Evolutionary conservation across 2,888 invertebrate genomes (phyloP).

Genomic region (Melinopterus prodromus): DNA sequence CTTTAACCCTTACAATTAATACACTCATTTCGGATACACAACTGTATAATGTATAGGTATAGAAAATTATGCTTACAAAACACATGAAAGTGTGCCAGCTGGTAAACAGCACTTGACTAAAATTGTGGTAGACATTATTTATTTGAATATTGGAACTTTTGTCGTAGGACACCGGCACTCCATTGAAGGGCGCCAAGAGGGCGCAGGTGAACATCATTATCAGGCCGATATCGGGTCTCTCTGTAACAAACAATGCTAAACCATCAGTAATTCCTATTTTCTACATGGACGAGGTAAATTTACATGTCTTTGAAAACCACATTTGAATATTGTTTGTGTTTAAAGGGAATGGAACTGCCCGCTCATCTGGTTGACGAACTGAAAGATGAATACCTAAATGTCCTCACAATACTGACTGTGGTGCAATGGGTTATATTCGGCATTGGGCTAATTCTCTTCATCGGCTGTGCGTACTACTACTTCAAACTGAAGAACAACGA

Average conservation of each 20-base stretch:
- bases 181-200: constrained; percentile 69
- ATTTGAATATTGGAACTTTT: background rate
- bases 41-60: too few species aligned
- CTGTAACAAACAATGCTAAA: constrained; percentile 24
- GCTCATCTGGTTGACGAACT: constrained; percentile 64
- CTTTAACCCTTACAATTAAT: too few species aligned
- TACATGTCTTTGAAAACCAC: background rate
- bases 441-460: constrained; percentile 50
- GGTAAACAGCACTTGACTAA: too few species aligned
- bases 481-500: background rate
- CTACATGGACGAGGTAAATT: background rate
- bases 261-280: background rate
- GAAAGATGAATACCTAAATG: constrained; percentile 61
- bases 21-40: too few species aligned
- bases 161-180: constrained; percentile 64
- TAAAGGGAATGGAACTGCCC: constrained; percentile 65
- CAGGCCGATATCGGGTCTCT: constrained; percentile 58
- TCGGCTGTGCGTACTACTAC: background rate
- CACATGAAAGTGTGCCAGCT: too few species aligned
- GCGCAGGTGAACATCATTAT: constrained; percentile 76
- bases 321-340: constrained; percentile 32
- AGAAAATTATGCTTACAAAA: too few species aligned
- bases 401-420: constrained; percentile 62
- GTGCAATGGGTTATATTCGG: constrained; percentile 64
- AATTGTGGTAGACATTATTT: background rate